Evolutionary conservation across 2,113 vertebrate species (phyloP), one percentile per base, ranked within the genome.

Genomic region (Lanius collurio): DNA sequence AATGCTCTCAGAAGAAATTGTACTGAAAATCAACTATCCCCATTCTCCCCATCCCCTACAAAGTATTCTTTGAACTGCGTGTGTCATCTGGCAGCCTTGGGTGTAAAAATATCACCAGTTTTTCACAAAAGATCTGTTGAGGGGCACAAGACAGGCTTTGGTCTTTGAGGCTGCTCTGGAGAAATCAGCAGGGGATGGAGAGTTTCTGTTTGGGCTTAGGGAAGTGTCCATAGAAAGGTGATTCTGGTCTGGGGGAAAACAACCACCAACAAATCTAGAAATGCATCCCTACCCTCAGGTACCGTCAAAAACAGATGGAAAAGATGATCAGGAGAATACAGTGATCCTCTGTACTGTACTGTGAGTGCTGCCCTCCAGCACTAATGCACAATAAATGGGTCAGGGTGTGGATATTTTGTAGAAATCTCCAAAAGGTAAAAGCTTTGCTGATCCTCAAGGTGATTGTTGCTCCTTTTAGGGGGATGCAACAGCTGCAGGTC

Each of bases 351-450:
- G 22, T 22, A 5, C 20, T 42, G 13, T 42, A 31, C 46, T 10
- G 68, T 18, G 55, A 8, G 4, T 42, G 12, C 39, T 83, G n/a
- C 15, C 19, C 82, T 80, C 30, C 52, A 9, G 3, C 14, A 42
- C 11, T 2, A 22, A 27, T 5, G 20, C 21, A 12, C 41, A 50
- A 15, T 50, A 59, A 59, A 18, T 28, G 10, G 10, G 10, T 19
- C 15, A 3, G 21, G 7, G 8, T 23, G 28, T 12, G 15, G 7
- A 3, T 14, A 10, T 57, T 73, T 56, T 46, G 19, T 20, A 44
- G 70, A 7, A 0, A 1, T 50, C 15, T 30, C 41, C 0, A 1
- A 24, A 78, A 37, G 5, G 6, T 8, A 19, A 70, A 90, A 69
- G 5, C 24, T 11, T 27, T 70, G 8, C 16, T 44, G 39, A 24